Conservation (phyloP, 2,888 invertebrate species). For the Cylindroiulus punctatus region DNA sequence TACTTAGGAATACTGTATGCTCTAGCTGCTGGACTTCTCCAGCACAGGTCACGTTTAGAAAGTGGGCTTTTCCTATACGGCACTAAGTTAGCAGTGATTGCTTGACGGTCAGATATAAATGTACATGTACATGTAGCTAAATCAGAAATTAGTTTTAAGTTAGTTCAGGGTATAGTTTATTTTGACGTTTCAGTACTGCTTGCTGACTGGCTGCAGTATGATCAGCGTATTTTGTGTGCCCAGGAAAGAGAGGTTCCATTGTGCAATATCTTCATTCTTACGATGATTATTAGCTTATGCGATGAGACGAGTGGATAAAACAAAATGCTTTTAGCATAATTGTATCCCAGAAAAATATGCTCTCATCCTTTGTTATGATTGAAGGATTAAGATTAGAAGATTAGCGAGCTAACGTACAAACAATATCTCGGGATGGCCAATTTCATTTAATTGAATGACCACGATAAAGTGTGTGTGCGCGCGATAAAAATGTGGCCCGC, state of each 20-base stretch:
- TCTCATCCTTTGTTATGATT: constrained; percentile 46
- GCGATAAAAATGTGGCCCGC: neutral
- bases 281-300: constrained; percentile 23
- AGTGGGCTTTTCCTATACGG: too few species aligned
- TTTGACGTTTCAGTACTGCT: too few species aligned
- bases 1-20: too few species aligned
- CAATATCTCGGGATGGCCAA: constrained; percentile 37
- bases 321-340: constrained; percentile 46
- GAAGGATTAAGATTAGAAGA: constrained; percentile 48
- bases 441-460: constrained; percentile 42
- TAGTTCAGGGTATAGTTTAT: too few species aligned
- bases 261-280: neutral
- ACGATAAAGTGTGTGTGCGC: neutral
- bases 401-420: constrained; percentile 27
- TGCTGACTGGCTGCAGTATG: too few species aligned
- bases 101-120: too few species aligned
- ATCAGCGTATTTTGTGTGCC: neutral
- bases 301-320: constrained; percentile 48
- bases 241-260: constrained; percentile 14
- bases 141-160: too few species aligned
- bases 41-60: too few species aligned
- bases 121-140: too few species aligned
- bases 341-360: constrained; percentile 29
- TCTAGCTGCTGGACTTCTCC: too few species aligned
- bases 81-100: too few species aligned